Conservation (phyloP, 2,113 vertebrate species). For the Haemorhous mexicanus region DNA sequence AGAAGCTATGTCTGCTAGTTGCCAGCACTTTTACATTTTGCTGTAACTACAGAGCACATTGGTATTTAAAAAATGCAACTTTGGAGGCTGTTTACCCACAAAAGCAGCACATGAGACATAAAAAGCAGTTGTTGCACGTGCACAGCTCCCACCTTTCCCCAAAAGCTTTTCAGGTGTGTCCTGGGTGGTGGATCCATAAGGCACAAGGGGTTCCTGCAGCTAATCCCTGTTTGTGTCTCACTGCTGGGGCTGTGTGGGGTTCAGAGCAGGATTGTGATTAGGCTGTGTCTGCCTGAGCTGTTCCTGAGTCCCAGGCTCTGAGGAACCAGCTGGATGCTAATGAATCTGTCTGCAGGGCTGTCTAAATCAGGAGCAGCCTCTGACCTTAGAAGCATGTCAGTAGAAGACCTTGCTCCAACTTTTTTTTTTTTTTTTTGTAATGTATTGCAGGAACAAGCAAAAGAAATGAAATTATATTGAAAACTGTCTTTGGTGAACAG, state of each 20-base stretch:
- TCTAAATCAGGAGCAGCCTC: neutral
- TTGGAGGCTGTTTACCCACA: conserved; percentile 19
- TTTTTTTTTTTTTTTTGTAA: conserved; percentile 1
- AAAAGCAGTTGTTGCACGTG: neutral
- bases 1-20: neutral
- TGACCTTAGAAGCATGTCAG: neutral
- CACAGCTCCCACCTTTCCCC: neutral
- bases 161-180: neutral
- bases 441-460: conserved; percentile 8
- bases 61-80: neutral
- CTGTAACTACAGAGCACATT: conserved; percentile 41
- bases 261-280: neutral
- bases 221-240: neutral
- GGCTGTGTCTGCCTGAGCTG: neutral
- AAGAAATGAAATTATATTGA: conserved; percentile 22
- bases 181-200: neutral
- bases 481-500: conserved; percentile 1
- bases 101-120: neutral
- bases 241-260: neutral
- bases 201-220: neutral
- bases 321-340: conserved; percentile 1
- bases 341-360: neutral
- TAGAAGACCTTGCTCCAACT: neutral
- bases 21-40: neutral
- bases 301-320: neutral